Percentiles rank a stretch among this genome's conserved stretches.
Conservation (phyloP, 1,140 invertebrate genomes). For the Amyelois transitella region DNA sequence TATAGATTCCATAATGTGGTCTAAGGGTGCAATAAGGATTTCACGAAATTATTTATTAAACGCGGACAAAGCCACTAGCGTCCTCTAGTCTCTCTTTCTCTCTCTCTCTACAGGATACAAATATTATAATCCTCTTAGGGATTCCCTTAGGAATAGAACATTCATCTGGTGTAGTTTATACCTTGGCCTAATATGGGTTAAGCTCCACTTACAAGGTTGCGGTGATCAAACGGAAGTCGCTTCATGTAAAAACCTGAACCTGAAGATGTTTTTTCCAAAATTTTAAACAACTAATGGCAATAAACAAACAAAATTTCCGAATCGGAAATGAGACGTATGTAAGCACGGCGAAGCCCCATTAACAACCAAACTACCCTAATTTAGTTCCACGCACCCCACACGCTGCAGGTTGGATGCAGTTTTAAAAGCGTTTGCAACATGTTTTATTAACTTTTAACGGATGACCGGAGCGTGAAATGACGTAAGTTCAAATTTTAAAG, state of each 20-base stretch:
- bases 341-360: background rate
- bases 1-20: too few relatives aligned
- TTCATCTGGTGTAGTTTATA: too few relatives aligned
- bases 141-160: background rate
- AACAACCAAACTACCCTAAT: background rate
- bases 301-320: too few relatives aligned
- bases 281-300: too few relatives aligned
- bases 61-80: too few relatives aligned
- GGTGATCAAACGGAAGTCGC: too few relatives aligned
- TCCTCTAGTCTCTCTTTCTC: background rate
- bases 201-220: too few relatives aligned
- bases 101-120: background rate
- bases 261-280: too few relatives aligned
- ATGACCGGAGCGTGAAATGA: background rate
- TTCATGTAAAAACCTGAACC: too few relatives aligned
- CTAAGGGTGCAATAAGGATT: too few relatives aligned
- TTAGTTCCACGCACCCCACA: conserved; percentile 10
- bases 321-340: background rate
- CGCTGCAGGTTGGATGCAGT: background rate
- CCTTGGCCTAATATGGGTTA: too few relatives aligned
- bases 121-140: background rate
- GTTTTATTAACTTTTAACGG: conserved; percentile 24
- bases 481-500: conserved; percentile 3
- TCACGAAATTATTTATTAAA: too few relatives aligned
- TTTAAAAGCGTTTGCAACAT: conserved; percentile 22